These are phyloP conservation scores for Botia kubotai DNA, from an alignment of 2,797 vertebrate genomes.

Conservation along the genomic window DNA sequence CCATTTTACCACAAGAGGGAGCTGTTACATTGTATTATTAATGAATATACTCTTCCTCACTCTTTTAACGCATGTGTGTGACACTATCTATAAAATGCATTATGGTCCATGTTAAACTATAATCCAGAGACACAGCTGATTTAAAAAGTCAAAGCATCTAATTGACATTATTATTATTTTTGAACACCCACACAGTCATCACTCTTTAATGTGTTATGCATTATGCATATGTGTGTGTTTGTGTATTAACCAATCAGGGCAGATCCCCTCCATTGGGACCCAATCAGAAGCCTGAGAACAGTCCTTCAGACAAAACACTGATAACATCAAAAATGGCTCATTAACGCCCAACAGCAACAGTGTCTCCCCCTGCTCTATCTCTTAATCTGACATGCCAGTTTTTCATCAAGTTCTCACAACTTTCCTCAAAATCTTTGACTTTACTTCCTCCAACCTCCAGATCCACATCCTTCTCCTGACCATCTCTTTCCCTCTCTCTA, in stretches of 20 bases:
- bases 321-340: slow-evolving; percentile 61
- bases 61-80: neutral
- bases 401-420: slow-evolving; percentile 35
- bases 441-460: slow-evolving; percentile 2
- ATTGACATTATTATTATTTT: slow-evolving; percentile 3
- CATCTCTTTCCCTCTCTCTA: slow-evolving; percentile 11
- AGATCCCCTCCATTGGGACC: slow-evolving; percentile 36
- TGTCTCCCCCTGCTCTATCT: slow-evolving; percentile 6
- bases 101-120: neutral
- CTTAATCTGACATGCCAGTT: slow-evolving; percentile 39
- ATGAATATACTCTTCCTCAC: neutral
- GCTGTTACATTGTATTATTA: neutral
- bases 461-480: slow-evolving; percentile 23
- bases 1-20: slow-evolving; percentile 28
- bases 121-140: slow-evolving; percentile 3
- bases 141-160: neutral
- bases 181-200: slow-evolving; percentile 1
- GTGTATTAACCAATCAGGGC: slow-evolving; percentile 44
- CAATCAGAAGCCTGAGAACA: slow-evolving; percentile 55
- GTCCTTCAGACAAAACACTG: slow-evolving; percentile 54
- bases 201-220: slow-evolving; percentile 7
- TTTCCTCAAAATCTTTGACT: slow-evolving; percentile 13
- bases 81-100: neutral
- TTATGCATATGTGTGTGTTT: slow-evolving; percentile 35
- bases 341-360: slow-evolving; percentile 48